phyloP scores from a whole-genome alignment of 2,888 invertebrate genomes.

The Stenurella melanura region DNA sequence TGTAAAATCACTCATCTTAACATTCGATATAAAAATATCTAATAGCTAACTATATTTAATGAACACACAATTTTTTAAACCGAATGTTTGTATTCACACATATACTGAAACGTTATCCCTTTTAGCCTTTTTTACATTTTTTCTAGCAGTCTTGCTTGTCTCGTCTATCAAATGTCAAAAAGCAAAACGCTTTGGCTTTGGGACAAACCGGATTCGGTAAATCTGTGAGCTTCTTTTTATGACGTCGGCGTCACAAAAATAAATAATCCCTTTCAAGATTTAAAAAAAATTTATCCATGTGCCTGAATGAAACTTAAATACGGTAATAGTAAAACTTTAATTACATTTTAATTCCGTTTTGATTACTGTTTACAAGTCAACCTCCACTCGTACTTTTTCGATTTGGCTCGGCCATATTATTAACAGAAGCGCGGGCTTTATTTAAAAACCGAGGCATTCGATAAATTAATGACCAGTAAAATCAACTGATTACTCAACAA shows the following conservation, averaged over 20 bases:
- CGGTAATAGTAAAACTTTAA: not conserved
- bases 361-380: not conserved
- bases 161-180: slow-evolving; percentile 37
- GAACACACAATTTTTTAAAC: slow-evolving; percentile 28
- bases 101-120: slow-evolving; percentile 15
- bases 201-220: slow-evolving; percentile 20
- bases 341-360: not conserved
- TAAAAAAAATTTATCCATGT: not conserved
- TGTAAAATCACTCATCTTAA: slow-evolving; percentile 56
- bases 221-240: not conserved
- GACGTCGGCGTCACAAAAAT: not conserved
- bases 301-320: not conserved
- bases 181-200: slow-evolving; percentile 25
- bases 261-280: not conserved
- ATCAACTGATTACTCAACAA: too few species aligned
- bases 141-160: slow-evolving; percentile 24
- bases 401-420: not conserved
- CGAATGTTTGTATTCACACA: slow-evolving; percentile 19
- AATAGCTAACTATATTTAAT: slow-evolving; percentile 29
- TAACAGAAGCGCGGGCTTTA: not conserved
- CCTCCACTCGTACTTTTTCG: not conserved
- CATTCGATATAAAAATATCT: slow-evolving; percentile 42
- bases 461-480: too few species aligned
- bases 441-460: not conserved
- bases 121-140: slow-evolving; percentile 30